These are phyloP conservation scores for Coracopsis vasa DNA, from an alignment of 2,113 vertebrate species.

Conservation along the genomic window DNA sequence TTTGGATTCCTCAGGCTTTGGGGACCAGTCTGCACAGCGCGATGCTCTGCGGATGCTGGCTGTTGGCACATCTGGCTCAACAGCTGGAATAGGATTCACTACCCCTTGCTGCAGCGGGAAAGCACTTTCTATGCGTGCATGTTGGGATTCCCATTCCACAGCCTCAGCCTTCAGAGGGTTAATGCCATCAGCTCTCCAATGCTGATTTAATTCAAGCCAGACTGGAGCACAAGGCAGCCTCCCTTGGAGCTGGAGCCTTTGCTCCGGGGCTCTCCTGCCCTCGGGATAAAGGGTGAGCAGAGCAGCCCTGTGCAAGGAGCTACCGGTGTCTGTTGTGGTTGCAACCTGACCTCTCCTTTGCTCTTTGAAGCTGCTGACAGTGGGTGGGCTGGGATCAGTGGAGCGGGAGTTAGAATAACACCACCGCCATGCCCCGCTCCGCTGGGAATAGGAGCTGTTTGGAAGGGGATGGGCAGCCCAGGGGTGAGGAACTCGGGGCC, in stretches of 20 bases:
- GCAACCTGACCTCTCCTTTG: slow-evolving; percentile 24
- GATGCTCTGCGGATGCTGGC: background rate
- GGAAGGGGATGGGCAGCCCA: slow-evolving; percentile 58
- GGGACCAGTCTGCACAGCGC: background rate
- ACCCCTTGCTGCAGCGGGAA: fast-evolving
- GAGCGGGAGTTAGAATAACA: background rate
- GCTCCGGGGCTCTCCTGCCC: background rate
- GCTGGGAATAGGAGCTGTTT: background rate
- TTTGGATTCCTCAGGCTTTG: background rate
- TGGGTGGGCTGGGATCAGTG: slow-evolving; percentile 54
- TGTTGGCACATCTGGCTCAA: background rate
- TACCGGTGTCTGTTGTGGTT: background rate
- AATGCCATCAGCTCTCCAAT: background rate
- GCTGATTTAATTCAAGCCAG: slow-evolving; percentile 33
- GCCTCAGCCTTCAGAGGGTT: background rate
- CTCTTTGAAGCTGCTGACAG: slow-evolving; percentile 32
- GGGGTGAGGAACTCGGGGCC: slow-evolving; percentile 4
- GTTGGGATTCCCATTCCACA: background rate
- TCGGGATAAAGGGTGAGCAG: background rate
- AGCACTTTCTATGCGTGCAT: fast-evolving
- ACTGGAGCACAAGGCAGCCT: background rate
- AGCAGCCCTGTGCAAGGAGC: background rate
- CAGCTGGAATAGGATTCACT: background rate
- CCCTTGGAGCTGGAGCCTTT: slow-evolving; percentile 13
- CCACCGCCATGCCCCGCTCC: background rate